Evolutionary conservation across 35 echinoderm and acorn worm species (phyloP), one percentile per base, ranked within the genome.

Genomic region (Apostichopus japonicus): DNA sequence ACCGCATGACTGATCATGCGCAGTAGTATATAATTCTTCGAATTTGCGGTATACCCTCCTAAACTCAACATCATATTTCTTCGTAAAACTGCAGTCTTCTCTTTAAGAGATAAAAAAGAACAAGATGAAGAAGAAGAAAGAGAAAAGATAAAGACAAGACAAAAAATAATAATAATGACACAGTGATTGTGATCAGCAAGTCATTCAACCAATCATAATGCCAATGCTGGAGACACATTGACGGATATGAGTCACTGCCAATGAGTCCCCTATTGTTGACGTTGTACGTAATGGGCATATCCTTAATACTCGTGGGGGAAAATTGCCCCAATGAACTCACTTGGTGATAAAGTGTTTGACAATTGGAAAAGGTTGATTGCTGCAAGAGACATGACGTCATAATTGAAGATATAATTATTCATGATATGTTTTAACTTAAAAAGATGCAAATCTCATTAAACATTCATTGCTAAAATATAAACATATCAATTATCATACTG

Each of bases 161-260:
- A 19, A 67, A 67, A 67, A 67, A 65, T 10, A 17, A 67, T 13
- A 65, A 65, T 19, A 15, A 67, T 67, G 63, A 11, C 19, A 67
- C 63, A 15, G 57, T n/a, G 14, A 75, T 75, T 75, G 17, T 75
- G 71, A 21, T n/a, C 17, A 75, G 16, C 3, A 6, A 75, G 71
- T 75, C 71, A 75, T 75, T 75, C 71, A 75, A 75, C 17, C 71
- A n/a, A 75, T 75, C 71, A 75, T 75, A 75, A 75, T 19, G 71
- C 71, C n/a, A 75, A 21, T 75, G n/a, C 4, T 19, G 71, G 71
- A 75, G 71, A 75, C 71, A 19, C 71, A 75, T 75, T 75, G 71
- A 23, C 71, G 71, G 71, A 75, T 75, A 75, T 75, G 71, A 75
- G 0, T 75, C 71, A 75, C 17, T 75, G 71, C n/a, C 6, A 19